Conservation (phyloP, 2,888 invertebrate genomes). For the Fissipunctia ypsillon region DNA sequence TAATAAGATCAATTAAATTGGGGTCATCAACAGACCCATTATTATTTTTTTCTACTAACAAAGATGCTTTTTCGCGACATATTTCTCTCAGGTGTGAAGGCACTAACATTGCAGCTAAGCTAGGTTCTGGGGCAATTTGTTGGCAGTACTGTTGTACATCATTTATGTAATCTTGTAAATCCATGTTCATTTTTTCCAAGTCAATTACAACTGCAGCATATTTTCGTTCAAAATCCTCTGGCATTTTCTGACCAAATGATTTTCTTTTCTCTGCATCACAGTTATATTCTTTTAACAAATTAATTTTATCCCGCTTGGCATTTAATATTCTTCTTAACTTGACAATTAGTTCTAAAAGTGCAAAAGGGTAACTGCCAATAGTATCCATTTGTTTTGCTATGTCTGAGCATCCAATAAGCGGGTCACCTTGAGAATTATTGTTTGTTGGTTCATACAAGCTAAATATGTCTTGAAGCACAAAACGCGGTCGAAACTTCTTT, state of each 20-base stretch:
- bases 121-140: conserved; percentile 96
- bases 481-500: conserved; percentile 94
- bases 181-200: conserved; percentile 97
- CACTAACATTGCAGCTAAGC: conserved; percentile 95
- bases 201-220: conserved; percentile 97
- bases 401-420: conserved; percentile 91
- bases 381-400: conserved; percentile 87
- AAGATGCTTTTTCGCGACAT: conserved; percentile 95
- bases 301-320: conserved; percentile 95
- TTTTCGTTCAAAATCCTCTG: conserved; percentile 96
- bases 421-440: conserved; percentile 92
- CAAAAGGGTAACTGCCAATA: conserved; percentile 95
- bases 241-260: conserved; percentile 94
- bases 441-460: conserved; percentile 84
- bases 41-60: conserved; percentile 94
- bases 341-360: conserved; percentile 96
- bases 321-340: conserved; percentile 96
- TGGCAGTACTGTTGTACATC: conserved; percentile 96
- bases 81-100: conserved; percentile 97
- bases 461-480: conserved; percentile 90
- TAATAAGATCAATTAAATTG: conserved; percentile 94
- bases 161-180: conserved; percentile 95
- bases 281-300: conserved; percentile 96
- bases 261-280: conserved; percentile 96
- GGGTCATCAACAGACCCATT: conserved; percentile 91